Conservation (phyloP, 2,888 invertebrate species). For the Drosophila acutilabella region DNA sequence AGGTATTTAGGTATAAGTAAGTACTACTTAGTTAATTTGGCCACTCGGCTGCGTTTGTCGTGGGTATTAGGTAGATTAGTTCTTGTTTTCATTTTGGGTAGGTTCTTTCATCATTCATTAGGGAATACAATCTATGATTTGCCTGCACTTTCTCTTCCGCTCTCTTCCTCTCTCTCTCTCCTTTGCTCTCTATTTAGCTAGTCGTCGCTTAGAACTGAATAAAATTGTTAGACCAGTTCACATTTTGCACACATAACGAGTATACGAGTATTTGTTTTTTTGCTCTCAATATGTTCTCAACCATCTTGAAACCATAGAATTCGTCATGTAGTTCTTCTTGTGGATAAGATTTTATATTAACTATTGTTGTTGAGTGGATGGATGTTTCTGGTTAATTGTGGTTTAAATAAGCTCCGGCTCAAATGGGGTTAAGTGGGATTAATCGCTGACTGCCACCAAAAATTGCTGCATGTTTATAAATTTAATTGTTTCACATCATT, state of each 20-base stretch:
- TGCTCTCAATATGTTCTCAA: slow-evolving; percentile 49
- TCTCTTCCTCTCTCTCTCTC: slow-evolving; percentile 12
- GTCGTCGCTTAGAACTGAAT: slow-evolving; percentile 56
- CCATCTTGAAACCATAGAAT: slow-evolving; percentile 80
- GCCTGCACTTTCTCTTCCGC: slow-evolving; percentile 12
- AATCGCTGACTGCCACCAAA: slow-evolving; percentile 46
- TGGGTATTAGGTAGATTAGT: slow-evolving; percentile 62
- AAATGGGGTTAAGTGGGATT: slow-evolving; percentile 33
- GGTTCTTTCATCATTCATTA: slow-evolving; percentile 46
- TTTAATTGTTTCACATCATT: slow-evolving; percentile 37
- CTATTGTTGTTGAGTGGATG: slow-evolving; percentile 53
- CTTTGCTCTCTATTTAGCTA: slow-evolving; percentile 19
- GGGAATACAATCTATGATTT: slow-evolving; percentile 75
- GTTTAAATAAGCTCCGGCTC: slow-evolving; percentile 66
- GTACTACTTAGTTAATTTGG: slow-evolving; percentile 76
- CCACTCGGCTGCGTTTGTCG: slow-evolving; percentile 74
- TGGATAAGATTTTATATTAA: slow-evolving; percentile 37
- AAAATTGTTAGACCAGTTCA: slow-evolving; percentile 54
- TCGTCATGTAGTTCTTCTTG: slow-evolving; percentile 51
- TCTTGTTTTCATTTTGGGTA: slow-evolving; percentile 59
- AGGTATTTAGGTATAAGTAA: slow-evolving; percentile 56
- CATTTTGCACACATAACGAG: slow-evolving; percentile 22
- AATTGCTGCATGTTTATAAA: slow-evolving; percentile 48
- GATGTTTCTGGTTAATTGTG: slow-evolving; percentile 40
- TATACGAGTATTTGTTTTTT: slow-evolving; percentile 33